Percentiles rank a stretch among this genome's conserved stretches.
Evolutionary conservation across 2,797 vertebrate genomes (phyloP).

Genomic region (Enteromius fasciolatus): DNA sequence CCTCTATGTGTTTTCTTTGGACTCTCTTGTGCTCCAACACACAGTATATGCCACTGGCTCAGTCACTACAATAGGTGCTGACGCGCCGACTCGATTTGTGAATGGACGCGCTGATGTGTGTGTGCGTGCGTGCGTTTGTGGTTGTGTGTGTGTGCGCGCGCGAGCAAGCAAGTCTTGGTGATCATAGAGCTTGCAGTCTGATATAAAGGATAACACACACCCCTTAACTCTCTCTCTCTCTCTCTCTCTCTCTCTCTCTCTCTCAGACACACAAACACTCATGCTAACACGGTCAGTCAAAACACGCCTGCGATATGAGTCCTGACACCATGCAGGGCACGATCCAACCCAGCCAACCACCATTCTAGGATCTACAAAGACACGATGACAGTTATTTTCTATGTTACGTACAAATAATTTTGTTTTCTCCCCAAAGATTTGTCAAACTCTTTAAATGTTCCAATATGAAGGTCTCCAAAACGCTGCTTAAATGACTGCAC

Average conservation of each 20-base stretch:
- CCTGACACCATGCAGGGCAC: constrained; percentile 43
- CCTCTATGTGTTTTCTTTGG: neutral
- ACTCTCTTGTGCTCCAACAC: constrained; percentile 48
- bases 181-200: constrained; percentile 77
- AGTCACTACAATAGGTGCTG: constrained; percentile 76
- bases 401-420: neutral
- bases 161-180: constrained; percentile 74
- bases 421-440: neutral
- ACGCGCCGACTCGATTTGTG: constrained; percentile 81
- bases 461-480: neutral
- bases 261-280: constrained; percentile 18
- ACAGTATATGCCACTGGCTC: constrained; percentile 68
- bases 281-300: constrained; percentile 31
- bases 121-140: constrained; percentile 48
- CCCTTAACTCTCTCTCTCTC: constrained; percentile 60
- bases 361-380: neutral
- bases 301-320: constrained; percentile 28
- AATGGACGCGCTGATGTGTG: constrained; percentile 81
- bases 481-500: too few relatives aligned
- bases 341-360: constrained; percentile 18
- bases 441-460: neutral
- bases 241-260: constrained; percentile 61
- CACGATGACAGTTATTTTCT: constrained; percentile 22
- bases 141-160: constrained; percentile 64
- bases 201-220: constrained; percentile 72